Evolutionary conservation across 23 tunicate genomes (phyloP), one percentile per base, ranked within the genome.

Genomic region (Oikopleura vanhoeffeni): DNA sequence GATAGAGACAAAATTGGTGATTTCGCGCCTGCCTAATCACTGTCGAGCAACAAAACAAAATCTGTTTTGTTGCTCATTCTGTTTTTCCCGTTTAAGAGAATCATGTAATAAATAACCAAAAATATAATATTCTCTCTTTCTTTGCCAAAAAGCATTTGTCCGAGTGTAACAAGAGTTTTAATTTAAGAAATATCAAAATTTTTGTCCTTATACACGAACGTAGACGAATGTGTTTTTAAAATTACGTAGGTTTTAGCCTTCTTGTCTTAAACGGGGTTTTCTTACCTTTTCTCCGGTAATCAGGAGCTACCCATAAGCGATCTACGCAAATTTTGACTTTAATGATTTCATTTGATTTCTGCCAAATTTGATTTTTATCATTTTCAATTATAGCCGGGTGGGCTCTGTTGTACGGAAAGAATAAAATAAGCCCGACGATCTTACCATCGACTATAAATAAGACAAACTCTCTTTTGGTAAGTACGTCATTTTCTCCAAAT

Each of bases 221-320:
- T n/a, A n/a, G n/a, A n/a, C n/a, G n/a, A n/a, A n/a, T n/a, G n/a
- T 49, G 64, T 49, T 49, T 8, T 8, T 13, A 49, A 49, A 49
- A 49, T 49, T 49, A 24, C 64, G 64, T 49, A 24, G 64, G 64
- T 49, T n/a, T n/a, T n/a, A n/a, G n/a, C n/a, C n/a, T n/a, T n/a
- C n/a, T n/a, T n/a, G n/a, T n/a, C n/a, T n/a, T n/a, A n/a, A n/a
- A n/a, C n/a, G n/a, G n/a, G n/a, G n/a, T n/a, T n/a, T n/a, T n/a
- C n/a, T 71, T 30, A 71, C 79, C 79, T 28, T 71, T 71, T 24
- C 38, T 18, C 4, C 79, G 79, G 3, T 30, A 71, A 71, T 38
- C 79, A 32, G 79, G 79, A 71, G 79, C 79, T 2, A 71, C 79
- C 79, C 79, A 71, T 18, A 71, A 2, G 34, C 79, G 34, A 32